Evolutionary conservation across 2,113 vertebrate genomes (phyloP), one percentile per base, ranked within the genome.

Genomic region (Climacteris rufus): DNA sequence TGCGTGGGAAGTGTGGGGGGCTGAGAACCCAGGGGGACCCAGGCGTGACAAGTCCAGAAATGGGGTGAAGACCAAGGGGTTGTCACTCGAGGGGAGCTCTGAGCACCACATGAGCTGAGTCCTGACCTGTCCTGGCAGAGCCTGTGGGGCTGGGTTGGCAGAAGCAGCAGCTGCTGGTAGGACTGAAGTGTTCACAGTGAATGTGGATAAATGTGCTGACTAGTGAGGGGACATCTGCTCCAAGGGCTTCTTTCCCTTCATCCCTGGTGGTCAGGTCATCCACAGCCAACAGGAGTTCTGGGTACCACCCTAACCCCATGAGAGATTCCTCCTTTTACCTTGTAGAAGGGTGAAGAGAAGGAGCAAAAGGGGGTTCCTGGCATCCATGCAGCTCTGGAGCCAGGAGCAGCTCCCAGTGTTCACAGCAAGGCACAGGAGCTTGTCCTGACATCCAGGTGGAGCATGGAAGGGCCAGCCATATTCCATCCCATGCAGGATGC

Each of bases 401-500:
- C 60, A 47, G 49, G 30, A 83, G 81, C 71, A 79, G 81, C 54
- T 87, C 61, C 42, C 15, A 22, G 27, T 50, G 49, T 72, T 39
- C 49, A 45, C 40, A 33, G 39, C 52, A 56, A 25, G 7, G 0
- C 5, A 2, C 28, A 31, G 27, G 15, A 82, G 44, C 75, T 28
- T 45, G 33, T 50, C 37, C 54, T 71, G 4, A 28, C 31, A 33
- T 69, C 50, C 50, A 39, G 33, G 14, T 19, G 54, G 59, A 92
- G 49, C 17, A 22, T 2, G 1, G 49, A 87, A 69, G 25, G 40
- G 10, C 28, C 0, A 0, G 59, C 19, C 1, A 1, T 30, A 56
- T 35, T 56, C 1, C 0, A 0, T 72, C 31, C 22, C 11, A 4
- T 44, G 31, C 22, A 52, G n/a, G 35, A 28, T 76, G 22, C 39